Conservation (phyloP, 1,140 invertebrate species). For the Leptinotarsa lineolata region DNA sequence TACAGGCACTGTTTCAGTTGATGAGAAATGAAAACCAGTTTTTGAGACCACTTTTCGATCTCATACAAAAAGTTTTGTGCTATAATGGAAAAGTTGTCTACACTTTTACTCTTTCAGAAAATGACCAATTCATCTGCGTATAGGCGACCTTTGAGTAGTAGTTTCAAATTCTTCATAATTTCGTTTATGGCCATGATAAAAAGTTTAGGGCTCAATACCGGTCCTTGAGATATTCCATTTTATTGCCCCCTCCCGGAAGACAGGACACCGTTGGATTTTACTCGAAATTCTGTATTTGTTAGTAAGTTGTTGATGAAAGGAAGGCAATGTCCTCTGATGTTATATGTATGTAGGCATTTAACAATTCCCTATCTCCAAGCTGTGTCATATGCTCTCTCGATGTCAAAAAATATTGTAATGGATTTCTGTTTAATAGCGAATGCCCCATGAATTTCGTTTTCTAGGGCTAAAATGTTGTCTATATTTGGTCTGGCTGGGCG, state of each 20-base stretch:
- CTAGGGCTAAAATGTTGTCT: no score
- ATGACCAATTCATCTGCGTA: constrained; percentile 28
- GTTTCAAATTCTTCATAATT: background rate
- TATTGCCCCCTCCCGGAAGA: background rate
- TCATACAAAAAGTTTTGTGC: background rate
- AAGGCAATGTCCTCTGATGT: constrained; percentile 18
- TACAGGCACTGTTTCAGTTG: constrained; percentile 14
- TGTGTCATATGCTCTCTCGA: constrained; percentile 30
- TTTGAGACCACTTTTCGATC: background rate
- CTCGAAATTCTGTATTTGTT: constrained; percentile 18
- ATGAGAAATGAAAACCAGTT: background rate
- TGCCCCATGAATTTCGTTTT: constrained; percentile 21
- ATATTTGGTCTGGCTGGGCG: constrained; percentile 20
- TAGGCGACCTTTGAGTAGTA: constrained; percentile 22
- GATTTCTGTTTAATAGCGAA: constrained; percentile 23
- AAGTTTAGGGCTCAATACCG: constrained; percentile 23
- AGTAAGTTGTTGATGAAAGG: constrained; percentile 31
- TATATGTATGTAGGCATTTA: no score
- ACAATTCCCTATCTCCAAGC: constrained; percentile 25
- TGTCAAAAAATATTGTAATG: constrained; percentile 31
- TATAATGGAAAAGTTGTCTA: background rate
- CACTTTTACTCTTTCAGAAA: background rate
- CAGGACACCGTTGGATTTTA: constrained; percentile 9
- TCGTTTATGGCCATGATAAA: background rate
- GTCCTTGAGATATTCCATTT: constrained; percentile 25